Evolutionary conservation across 2,113 vertebrate species (phyloP).

Genomic region (Pachypanchax playfairii): DNA sequence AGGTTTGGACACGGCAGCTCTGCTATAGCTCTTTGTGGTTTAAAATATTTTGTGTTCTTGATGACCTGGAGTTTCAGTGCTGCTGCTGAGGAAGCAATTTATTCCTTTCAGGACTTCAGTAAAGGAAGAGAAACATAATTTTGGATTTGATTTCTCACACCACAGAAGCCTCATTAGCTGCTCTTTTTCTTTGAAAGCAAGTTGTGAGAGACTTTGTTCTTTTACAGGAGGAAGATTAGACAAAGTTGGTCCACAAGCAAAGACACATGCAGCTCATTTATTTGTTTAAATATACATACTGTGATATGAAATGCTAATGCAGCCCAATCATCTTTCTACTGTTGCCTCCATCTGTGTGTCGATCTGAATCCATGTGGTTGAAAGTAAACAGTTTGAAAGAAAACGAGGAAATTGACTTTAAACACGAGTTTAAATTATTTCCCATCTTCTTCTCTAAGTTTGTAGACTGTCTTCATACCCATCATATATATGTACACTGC

Average conservation of each 20-base stretch:
- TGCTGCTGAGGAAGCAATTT: conserved; percentile 7
- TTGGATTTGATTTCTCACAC: conserved; percentile 3
- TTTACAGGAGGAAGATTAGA: conserved; percentile 9
- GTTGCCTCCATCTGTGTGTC: conserved; percentile 10
- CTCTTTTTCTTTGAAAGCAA: background rate
- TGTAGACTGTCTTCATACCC: too few relatives aligned
- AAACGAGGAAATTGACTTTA: background rate
- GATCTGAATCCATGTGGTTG: background rate
- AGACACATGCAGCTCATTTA: conserved; percentile 32
- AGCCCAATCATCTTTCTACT: conserved; percentile 19
- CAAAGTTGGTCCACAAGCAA: conserved; percentile 20
- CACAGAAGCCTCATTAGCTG: conserved; percentile 15
- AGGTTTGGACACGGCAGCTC: too few relatives aligned
- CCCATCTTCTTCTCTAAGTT: too few relatives aligned
- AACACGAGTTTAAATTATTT: background rate
- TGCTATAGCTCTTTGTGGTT: background rate
- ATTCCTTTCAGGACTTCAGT: background rate
- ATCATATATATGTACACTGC: too few relatives aligned
- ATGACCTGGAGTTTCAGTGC: background rate
- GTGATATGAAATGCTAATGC: conserved; percentile 23
- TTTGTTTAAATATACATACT: conserved; percentile 51
- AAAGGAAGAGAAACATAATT: background rate
- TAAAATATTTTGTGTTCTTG: background rate
- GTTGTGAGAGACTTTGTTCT: conserved; percentile 7
- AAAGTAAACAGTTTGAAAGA: conserved; percentile 3